Evolutionary conservation across 2,113 vertebrate genomes (phyloP).

Genomic region (Antennarius striatus): DNA sequence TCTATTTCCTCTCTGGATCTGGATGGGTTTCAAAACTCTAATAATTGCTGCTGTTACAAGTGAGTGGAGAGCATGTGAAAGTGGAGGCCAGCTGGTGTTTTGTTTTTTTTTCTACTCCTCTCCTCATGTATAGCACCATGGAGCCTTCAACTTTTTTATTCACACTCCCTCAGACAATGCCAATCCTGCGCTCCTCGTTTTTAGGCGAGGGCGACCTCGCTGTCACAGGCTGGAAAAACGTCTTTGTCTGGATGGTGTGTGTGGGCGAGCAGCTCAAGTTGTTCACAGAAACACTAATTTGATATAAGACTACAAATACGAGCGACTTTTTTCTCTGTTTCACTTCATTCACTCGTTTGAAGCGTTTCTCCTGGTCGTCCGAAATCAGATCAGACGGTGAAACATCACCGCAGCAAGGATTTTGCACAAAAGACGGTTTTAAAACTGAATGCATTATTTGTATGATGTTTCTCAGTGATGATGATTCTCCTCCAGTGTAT

Average conservation of each 20-base stretch:
- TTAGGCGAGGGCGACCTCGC: conserved; percentile 50
- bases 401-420: no score
- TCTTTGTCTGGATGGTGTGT: conserved; percentile 57
- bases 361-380: background rate
- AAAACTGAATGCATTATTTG: background rate
- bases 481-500: background rate
- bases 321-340: conserved; percentile 13
- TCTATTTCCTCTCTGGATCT: conserved; percentile 77
- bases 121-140: conserved; percentile 72
- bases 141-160: conserved; percentile 58
- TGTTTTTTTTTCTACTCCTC: conserved; percentile 63
- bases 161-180: conserved; percentile 60
- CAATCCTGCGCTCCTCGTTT: conserved; percentile 60
- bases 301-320: conserved; percentile 16
- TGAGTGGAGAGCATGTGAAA: conserved; percentile 72
- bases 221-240: conserved; percentile 60
- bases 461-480: background rate
- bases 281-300: conserved; percentile 33
- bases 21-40: conserved; percentile 77
- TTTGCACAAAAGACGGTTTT: no score
- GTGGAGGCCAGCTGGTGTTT: conserved; percentile 70
- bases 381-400: no score
- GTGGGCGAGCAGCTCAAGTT: conserved; percentile 40
- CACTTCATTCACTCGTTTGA: background rate
- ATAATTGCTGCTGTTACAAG: conserved; percentile 76